Evolutionary conservation across 2,113 vertebrate genomes (phyloP), one percentile per base, ranked within the genome.

Genomic region (Tichodroma muraria): DNA sequence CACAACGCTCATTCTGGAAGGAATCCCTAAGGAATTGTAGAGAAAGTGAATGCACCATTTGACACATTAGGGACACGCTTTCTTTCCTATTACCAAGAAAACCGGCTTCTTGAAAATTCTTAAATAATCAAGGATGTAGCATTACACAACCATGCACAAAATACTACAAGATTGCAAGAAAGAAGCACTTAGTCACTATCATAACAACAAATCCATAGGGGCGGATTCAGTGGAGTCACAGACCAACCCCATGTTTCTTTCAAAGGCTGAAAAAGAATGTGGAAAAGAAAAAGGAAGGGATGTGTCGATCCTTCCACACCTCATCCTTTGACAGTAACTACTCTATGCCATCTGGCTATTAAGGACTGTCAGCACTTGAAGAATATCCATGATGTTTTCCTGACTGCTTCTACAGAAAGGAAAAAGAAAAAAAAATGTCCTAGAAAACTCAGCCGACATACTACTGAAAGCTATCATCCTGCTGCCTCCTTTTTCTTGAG

Each of bases 321-420:
- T 89, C 68, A 72, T 91, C 66, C 70, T 93, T 91, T 72, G 57
- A 85, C 89, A 89, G 90, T 56, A 87, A 84, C 65, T 81, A 85
- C 66, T 89, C 79, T 31, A 49, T 2, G 7, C 52, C 65, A 95
- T 71, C 80, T 85, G 85, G 52, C 56, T 89, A 63, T 70, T 86
- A 89, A 82, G 42, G 40, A 82, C 8, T 78, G 68, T 86, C 88
- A 95, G 60, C 68, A 71, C 72, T 83, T 77, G 60, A 83, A 80
- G 68, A 75, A 76, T n/a, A 81, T 79, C 80, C 52, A 28, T 80
- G 78, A 82, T 92, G 66, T 45, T 68, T 83, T 91, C 63, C 91
- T 85, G 44, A 73, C 50, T 47, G 30, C 35, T 89, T 33, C 76
- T 81, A 90, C 10, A 96, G 60, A 64, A 63, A n/a, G 20, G 17